Conservation (phyloP, 2,888 invertebrate species). For the Drosophila prolongata region DNA sequence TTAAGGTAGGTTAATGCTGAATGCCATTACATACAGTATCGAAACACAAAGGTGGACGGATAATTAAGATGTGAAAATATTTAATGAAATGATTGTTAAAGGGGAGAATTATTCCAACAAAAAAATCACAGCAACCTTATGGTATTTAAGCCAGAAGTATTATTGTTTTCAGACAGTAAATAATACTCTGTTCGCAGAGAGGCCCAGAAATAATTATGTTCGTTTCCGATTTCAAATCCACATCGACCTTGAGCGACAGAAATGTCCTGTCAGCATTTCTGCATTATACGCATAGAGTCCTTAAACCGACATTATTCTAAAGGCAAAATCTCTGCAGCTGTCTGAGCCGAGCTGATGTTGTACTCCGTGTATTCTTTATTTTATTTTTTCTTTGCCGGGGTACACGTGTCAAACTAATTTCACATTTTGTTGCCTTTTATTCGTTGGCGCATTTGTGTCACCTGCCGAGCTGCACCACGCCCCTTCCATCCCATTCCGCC, state of each 20-base stretch:
- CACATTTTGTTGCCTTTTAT: constrained; percentile 76
- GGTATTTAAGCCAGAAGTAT: too few species aligned
- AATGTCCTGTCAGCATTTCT: constrained; percentile 18
- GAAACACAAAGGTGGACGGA: constrained; percentile 14
- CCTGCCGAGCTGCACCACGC: constrained; percentile 19
- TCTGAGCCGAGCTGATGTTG: constrained; percentile 26
- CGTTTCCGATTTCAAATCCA: constrained; percentile 23
- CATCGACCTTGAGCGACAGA: too few species aligned
- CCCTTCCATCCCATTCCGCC: not conserved
- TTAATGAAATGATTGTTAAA: constrained; percentile 14
- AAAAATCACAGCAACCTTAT: not conserved
- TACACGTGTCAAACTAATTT: constrained; percentile 79
- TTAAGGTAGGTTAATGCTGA: constrained; percentile 7
- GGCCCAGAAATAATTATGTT: constrained; percentile 13
- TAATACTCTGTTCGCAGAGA: not conserved
- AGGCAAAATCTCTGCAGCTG: constrained; percentile 23
- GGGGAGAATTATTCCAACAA: constrained; percentile 4
- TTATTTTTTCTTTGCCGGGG: constrained; percentile 35
- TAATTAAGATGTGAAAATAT: constrained; percentile 18
- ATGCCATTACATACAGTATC: not conserved
- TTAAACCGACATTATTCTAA: constrained; percentile 17
- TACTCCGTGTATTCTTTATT: constrained; percentile 41
- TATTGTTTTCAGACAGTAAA: too few species aligned
- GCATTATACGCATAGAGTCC: constrained; percentile 15
- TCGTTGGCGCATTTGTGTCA: constrained; percentile 68